A percentile compares a stretch with the other conserved stretches of the same genome.
These are phyloP conservation scores for Xenotilapia caudafasciata DNA, from an alignment of 2,113 vertebrate genomes.

Conservation along the genomic window DNA sequence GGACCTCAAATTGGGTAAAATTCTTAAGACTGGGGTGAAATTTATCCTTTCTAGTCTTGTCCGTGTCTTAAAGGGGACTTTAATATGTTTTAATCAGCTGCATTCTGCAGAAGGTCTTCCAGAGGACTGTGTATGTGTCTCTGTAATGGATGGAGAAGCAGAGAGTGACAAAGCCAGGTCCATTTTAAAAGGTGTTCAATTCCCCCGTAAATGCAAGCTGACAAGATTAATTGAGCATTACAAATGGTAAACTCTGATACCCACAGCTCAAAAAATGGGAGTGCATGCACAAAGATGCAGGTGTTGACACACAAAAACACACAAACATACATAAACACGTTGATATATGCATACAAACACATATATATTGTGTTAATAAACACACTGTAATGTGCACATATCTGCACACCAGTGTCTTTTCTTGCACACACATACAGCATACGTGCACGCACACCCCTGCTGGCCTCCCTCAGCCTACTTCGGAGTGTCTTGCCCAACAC, in stretches of 20 bases:
- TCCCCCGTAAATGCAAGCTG: constrained; percentile 71
- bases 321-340: neutral
- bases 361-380: neutral
- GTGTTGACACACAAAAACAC: neutral
- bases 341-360: neutral
- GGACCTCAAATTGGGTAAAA: neutral
- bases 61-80: neutral
- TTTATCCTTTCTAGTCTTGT: constrained; percentile 3
- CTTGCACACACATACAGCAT: neutral
- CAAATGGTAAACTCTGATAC: constrained; percentile 72
- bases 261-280: constrained; percentile 23
- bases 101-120: constrained; percentile 24
- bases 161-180: constrained; percentile 59
- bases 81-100: constrained; percentile 43
- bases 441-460: constrained; percentile 6
- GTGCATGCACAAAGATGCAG: neutral
- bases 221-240: constrained; percentile 83
- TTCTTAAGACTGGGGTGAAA: neutral
- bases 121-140: constrained; percentile 31
- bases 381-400: constrained; percentile 7
- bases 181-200: constrained; percentile 66
- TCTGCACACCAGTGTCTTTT: neutral
- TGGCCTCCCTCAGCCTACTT: constrained; percentile 55
- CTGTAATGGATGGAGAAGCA: constrained; percentile 57
- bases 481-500: constrained; percentile 76